Evolutionary conservation across 2,888 invertebrate species (phyloP), one percentile per base, ranked within the genome.

Genomic region (Hipparchia sbordonii): DNA sequence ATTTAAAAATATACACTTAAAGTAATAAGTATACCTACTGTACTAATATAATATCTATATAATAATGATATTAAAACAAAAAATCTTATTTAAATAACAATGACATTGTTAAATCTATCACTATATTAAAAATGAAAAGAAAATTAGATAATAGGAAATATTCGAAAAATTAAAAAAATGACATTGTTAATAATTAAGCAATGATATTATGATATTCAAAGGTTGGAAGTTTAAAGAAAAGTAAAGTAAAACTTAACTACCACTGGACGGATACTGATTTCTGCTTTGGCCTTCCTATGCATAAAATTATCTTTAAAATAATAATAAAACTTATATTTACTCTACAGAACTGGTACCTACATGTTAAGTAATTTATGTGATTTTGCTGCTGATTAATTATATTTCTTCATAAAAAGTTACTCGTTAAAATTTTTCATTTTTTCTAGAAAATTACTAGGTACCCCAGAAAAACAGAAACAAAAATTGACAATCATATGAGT

Each of bases 251-350:
- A 87, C 88, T 88, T 91, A 91, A 88, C 90, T 92, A 93, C 86
- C 85, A 86, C 86, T 93, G 93, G 93, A 93, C 93, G 93, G 93
- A 93, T 93, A 93, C 93, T 93, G 93, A 93, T 93, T 92, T 89
- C 89, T 91, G 91, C 92, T 92, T 93, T 92, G 92, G 91, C 91
- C 85, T 86, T 81, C 88, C 86, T 88, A 86, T 85, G 77, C 70
- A 77, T 77, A 79, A 76, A 69, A 77, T 74, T 52, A 48, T 39
- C 59, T 60, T 39, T 56, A 33, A 51, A 61, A 48, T 59, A 48
- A 62, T 48, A 59, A 67, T 56, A 54, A 56, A 33, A 66, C 9
- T 6, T 39, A 56, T 56, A 57, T 48, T 63, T n/a, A n/a, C 9
- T 23, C 13, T 7, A 12, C 51, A 33, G n/a, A 54, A 33, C 12